Base-by-base conservation (phyloP, 2,113 vertebrate genomes). In the Oncorhynchus masou region DNA sequence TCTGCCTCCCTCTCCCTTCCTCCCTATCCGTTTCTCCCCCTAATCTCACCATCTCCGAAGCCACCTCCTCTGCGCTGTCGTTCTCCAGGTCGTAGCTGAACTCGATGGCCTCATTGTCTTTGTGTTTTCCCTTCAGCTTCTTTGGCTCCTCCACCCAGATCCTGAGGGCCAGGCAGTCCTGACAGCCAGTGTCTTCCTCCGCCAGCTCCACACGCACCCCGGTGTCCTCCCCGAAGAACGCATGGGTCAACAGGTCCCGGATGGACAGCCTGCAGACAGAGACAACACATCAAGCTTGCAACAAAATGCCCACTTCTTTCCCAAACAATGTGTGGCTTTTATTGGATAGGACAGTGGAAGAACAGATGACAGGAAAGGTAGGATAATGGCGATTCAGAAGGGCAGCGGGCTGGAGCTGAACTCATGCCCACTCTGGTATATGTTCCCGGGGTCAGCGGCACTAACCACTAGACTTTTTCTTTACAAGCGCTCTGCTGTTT, bases 41-140 rank as follows among this genome's bases (percentile, higher is more conserved):
- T 62, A 25, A 5, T 54, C 49, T 54, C 13, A 13, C 24, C 67
- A 59, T 73, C 66, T 20, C 60, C 16, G 94, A 91, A 1, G 97
- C 96, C 86, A 98, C 96, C 90, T 97, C 96, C 79, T 98, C 97
- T 1, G 97, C 94, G 7, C 94, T 93, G 24, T 99, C 97, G 4
- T 89, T 93, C 72, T 97, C 96, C 87, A 97, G 91, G 88, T 97
- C 91, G 45, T 98, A 99, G 88, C 95, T 97, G 89, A 99, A 97
- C 89, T 99, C 97, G n/a, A 99, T 97, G 87, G 97, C 97, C 85
- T 99, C 97, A 1, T 99, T 98, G 86, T 98, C 97, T 88, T 99
- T 98, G 91, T 98, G 96, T 66, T 98, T 99, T 27, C 97, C 97
- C 89, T 99, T 99, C 68, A 98, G 86, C 74, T 97, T 98, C 84